Base-by-base conservation (phyloP, 1,140 invertebrate genomes). In the Panagrolaimus sp. region DNA sequence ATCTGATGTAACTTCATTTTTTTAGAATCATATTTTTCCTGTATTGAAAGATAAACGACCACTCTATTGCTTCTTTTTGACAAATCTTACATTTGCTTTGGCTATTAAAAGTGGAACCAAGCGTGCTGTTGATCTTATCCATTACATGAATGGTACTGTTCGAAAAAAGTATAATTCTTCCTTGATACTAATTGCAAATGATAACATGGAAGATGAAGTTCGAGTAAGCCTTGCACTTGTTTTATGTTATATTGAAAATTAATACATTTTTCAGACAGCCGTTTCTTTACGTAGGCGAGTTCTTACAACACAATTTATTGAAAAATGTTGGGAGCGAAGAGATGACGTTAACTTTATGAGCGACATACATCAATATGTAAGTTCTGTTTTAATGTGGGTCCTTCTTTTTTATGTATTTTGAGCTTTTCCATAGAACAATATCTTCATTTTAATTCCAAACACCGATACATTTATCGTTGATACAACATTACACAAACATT, bases 51-150 rank as follows among this genome's bases (percentile, higher is more conserved):
- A n/a, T 5, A 2, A 1, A 12, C 1, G 48, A 7, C 48, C 48
- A 15, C 1, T 52, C 9, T 52, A 52, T 52, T 52, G 48, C 48
- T 52, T 52, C 48, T 21, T n/a, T 10, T 21, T 52, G 48, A 14
- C 48, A 7, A 24, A 24, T n/a, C 7, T 52, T 24, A 24, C n/a
- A 52, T 52, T 52, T 24, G 48, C 48, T 8, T 10, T 52, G 1
- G n/a, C 17, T 15, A n/a, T 8, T n/a, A 52, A n/a, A 0, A n/a
- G 26, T 24, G 8, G 26, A 5, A 24, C 26, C 26, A n/a, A 24
- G 26, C 48, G 48, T 24, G 48, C 48, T 24, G 48, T 52, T 14
- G 48, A 52, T 52, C 26, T 52, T n/a, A 52, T 52, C 48, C 48
- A 52, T 52, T 52, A 21, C 8, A 52, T 52, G 48, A 52, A 24